phyloP scores from a whole-genome alignment of 2,113 vertebrate genomes.

The Sprattus sprattus region DNA sequence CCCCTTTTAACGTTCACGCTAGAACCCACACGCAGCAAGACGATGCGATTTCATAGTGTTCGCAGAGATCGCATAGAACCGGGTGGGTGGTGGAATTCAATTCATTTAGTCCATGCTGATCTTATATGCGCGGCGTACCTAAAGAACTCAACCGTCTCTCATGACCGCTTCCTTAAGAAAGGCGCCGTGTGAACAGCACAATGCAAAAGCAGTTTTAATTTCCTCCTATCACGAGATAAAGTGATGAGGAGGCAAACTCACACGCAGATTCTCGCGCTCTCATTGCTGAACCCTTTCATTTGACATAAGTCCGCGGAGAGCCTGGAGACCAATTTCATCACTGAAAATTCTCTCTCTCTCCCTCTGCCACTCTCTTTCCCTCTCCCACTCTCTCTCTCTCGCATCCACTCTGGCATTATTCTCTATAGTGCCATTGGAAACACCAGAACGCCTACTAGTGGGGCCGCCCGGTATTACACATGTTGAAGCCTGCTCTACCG shows the following conservation, averaged over 20 bases:
- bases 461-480: neutral
- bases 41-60: constrained; percentile 35
- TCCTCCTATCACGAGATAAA: neutral
- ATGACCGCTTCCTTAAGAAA: constrained; percentile 4
- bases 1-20: constrained; percentile 28
- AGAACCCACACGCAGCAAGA: constrained; percentile 20
- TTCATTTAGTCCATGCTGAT: constrained; percentile 11
- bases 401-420: neutral
- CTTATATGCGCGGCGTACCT: neutral
- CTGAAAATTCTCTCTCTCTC: constrained; percentile 25
- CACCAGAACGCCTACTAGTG: constrained; percentile 11
- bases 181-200: neutral
- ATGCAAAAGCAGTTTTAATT: neutral
- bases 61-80: neutral
- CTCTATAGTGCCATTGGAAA: neutral
- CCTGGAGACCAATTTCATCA: constrained; percentile 10
- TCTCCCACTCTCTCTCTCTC: constrained; percentile 1
- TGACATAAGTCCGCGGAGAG: neutral
- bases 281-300: neutral
- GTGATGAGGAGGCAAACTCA: neutral
- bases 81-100: constrained; percentile 19
- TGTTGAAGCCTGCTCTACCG: neutral
- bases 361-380: constrained; percentile 8
- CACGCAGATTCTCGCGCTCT: neutral
- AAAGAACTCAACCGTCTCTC: constrained; percentile 15